A percentile compares a stretch with the other conserved stretches of the same genome.
phyloP scores from a whole-genome alignment of 2,113 vertebrate genomes.

The Melanotaenia duboulayi region DNA sequence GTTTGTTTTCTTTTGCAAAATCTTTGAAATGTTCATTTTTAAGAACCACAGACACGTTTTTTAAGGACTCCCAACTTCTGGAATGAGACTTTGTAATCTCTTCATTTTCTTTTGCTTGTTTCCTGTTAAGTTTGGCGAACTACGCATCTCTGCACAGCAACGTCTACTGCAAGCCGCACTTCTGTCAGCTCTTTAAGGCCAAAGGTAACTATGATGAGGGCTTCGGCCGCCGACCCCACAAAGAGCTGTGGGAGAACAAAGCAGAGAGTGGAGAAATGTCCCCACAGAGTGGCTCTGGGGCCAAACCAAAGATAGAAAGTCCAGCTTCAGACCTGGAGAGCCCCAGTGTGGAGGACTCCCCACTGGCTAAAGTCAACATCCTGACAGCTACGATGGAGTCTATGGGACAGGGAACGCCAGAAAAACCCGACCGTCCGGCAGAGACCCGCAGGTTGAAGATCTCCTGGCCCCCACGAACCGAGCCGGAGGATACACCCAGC shows the following conservation, averaged over 20 bases:
- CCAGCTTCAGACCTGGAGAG: constrained; percentile 72
- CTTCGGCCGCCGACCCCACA: constrained; percentile 95
- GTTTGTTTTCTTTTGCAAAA: not conserved
- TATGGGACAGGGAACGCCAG: constrained; percentile 72
- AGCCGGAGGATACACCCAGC: constrained; percentile 22
- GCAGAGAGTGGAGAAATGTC: constrained; percentile 77
- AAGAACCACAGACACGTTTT: no score
- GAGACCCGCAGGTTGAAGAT: constrained; percentile 92
- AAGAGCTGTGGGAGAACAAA: constrained; percentile 91
- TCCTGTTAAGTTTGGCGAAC: constrained; percentile 85
- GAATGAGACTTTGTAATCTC: no score
- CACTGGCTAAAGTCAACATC: constrained; percentile 91
- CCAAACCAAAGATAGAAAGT: constrained; percentile 7
- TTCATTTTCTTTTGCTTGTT: not conserved
- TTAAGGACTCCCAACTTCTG: no score
- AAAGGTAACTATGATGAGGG: constrained; percentile 99
- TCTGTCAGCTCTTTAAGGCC: constrained; percentile 96
- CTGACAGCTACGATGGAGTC: constrained; percentile 93
- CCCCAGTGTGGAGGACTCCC: constrained; percentile 91
- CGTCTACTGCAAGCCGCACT: constrained; percentile 98
- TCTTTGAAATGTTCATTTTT: no score
- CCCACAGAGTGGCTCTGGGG: constrained; percentile 12
- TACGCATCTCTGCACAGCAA: constrained; percentile 93
- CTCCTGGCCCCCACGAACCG: constrained; percentile 90
- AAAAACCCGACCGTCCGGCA: constrained; percentile 83